Conservation (phyloP, 2,888 invertebrate species). For the Fragum whitleyi region DNA sequence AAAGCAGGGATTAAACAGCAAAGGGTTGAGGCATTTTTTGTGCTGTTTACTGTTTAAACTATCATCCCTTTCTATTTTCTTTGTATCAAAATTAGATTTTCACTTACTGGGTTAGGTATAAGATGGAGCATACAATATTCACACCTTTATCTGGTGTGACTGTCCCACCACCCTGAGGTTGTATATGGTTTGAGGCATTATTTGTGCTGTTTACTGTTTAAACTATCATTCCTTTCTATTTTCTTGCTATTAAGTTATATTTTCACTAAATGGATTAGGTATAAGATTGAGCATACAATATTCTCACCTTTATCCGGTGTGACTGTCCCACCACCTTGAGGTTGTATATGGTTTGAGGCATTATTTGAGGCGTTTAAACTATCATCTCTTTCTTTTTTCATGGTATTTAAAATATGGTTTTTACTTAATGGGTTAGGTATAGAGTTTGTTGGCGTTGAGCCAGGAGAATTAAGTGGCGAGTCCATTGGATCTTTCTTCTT, state of each 20-base stretch:
- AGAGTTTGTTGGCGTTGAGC: slow-evolving; percentile 54
- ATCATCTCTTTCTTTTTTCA: slow-evolving; percentile 38
- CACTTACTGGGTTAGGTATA: slow-evolving; percentile 19
- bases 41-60: slow-evolving; percentile 30
- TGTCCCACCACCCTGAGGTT: slow-evolving; percentile 37
- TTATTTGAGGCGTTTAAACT: slow-evolving; percentile 38
- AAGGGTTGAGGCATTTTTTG: slow-evolving; percentile 43
- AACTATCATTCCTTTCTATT: slow-evolving; percentile 37
- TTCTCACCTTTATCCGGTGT: slow-evolving; percentile 57
- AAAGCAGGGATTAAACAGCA: too few relatives aligned
- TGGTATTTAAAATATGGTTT: background rate
- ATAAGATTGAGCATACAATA: too few relatives aligned
- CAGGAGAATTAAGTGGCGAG: slow-evolving; percentile 44
- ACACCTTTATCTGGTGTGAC: slow-evolving; percentile 60
- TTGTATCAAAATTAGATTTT: background rate
- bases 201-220: slow-evolving; percentile 39
- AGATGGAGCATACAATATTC: too few relatives aligned
- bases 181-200: slow-evolving; percentile 42
- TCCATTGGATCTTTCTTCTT: slow-evolving; percentile 32
- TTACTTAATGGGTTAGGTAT: slow-evolving; percentile 25
- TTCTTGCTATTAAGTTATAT: background rate
- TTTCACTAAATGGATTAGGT: slow-evolving; percentile 12
- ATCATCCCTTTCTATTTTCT: slow-evolving; percentile 37
- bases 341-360: slow-evolving; percentile 43
- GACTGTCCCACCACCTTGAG: slow-evolving; percentile 39